Base-by-base conservation (phyloP, 2,113 vertebrate genomes). In the Silurus asotus region DNA sequence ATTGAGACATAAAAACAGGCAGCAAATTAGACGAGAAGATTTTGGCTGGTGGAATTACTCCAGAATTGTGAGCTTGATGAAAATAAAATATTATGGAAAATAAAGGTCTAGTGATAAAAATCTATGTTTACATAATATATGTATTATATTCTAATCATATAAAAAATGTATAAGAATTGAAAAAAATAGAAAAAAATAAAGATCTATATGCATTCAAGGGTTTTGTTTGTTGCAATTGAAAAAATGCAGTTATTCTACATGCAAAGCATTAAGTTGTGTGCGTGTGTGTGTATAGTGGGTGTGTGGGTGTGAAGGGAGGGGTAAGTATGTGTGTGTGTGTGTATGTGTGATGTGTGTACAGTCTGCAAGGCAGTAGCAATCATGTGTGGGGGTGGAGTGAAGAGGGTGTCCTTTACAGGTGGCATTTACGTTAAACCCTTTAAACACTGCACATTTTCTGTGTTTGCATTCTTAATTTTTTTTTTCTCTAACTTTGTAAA, bases 291-390 rank as follows among this genome's bases (percentile, higher is more conserved):
- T 59, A 17, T 20, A 19, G 79, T 65, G 59, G 20, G 45, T 55
- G 45, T 13, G 59, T 55, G 61, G 48, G 84, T 85, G 62, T 69
- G 84, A 67, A 20, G n/a, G 59, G n/a, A 80, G 11, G 64, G 7
- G 51, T 25, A 65, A 48, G 72, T 48, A 45, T 25, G 58, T 6
- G n/a, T 65, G 86, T 65, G 80, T 76, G 58, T 53, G 70, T 82
- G 80, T 56, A 79, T 58, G 70, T 58, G 70, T 86, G 89, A 91
- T 87, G 77, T 80, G 15, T 59, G 10, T 48, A 48, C 56, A 48
- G 28, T 45, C 28, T 61, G 58, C 9, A 80, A 59, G 3, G 25
- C 37, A 61, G 56, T 61, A 61, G 28, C 19, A 59, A 59, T 61
- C 77, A 59, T 61, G 77, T 80, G 77, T 80, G 77, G 77, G 77